These are phyloP conservation scores for Amazona guildingii DNA, from an alignment of 2,113 vertebrate species.

Conservation along the genomic window DNA sequence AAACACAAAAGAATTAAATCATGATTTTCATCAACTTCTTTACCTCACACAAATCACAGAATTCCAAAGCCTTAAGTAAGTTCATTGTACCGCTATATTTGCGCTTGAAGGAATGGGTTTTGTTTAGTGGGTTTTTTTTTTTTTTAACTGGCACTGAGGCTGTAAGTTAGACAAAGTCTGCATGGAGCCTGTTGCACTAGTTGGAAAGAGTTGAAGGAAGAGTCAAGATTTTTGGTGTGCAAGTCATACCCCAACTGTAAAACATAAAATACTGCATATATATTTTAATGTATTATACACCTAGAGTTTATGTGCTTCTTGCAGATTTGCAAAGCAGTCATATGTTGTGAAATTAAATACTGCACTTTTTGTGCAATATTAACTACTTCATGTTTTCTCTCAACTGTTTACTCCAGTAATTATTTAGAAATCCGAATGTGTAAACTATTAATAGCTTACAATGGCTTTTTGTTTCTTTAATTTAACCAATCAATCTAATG, in stretches of 20 bases:
- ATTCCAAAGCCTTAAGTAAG: neutral
- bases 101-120: neutral
- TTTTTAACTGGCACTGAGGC: neutral
- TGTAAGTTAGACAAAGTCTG: neutral
- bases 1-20: neutral
- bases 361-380: neutral
- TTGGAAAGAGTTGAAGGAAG: neutral
- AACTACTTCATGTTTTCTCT: neutral
- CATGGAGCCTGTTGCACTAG: neutral
- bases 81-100: neutral
- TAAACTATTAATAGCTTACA: neutral
- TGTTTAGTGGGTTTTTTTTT: neutral
- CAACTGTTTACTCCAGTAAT: neutral
- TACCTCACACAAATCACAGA: neutral
- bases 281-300: neutral
- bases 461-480: neutral
- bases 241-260: neutral
- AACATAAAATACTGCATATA: neutral
- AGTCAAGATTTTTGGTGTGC: neutral
- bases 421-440: neutral
- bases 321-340: neutral
- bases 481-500: neutral
- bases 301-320: neutral
- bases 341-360: neutral
- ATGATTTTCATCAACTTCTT: neutral